Conservation (phyloP, 2,888 invertebrate genomes). For the Idaea biselata region DNA sequence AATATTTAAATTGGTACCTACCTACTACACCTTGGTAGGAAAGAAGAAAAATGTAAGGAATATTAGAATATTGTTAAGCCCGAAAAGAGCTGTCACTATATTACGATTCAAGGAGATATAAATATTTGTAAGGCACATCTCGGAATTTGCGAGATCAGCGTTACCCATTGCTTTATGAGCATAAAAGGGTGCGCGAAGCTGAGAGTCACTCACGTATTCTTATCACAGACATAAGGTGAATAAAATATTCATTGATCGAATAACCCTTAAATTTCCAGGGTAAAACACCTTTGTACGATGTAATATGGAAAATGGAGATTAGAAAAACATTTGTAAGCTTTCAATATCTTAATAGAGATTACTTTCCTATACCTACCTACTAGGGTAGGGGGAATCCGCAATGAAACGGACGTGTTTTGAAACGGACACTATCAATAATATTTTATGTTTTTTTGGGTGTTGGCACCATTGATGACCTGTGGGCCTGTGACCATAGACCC, state of each 20-base stretch:
- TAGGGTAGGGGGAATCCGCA: too few relatives aligned
- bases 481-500: too few relatives aligned
- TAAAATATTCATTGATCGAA: conserved; percentile 54
- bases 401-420: too few relatives aligned
- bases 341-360: neutral
- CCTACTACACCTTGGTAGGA: neutral
- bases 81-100: conserved; percentile 1
- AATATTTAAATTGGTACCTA: neutral
- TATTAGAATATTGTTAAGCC: neutral
- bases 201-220: conserved; percentile 48
- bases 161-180: conserved; percentile 41
- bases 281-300: conserved; percentile 32
- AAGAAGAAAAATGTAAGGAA: neutral
- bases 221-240: conserved; percentile 45
- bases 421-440: too few relatives aligned
- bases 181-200: conserved; percentile 46
- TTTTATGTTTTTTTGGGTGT: too few relatives aligned
- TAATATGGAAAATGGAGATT: conserved; percentile 24
- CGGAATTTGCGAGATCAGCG: conserved; percentile 39
- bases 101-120: neutral
- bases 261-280: conserved; percentile 36
- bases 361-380: neutral
- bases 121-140: neutral
- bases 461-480: too few relatives aligned
- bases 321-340: neutral